Percentiles rank a stretch among this genome's conserved stretches.
Conservation (phyloP, 1,140 invertebrate species). For the Teleogryllus occipitalis region DNA sequence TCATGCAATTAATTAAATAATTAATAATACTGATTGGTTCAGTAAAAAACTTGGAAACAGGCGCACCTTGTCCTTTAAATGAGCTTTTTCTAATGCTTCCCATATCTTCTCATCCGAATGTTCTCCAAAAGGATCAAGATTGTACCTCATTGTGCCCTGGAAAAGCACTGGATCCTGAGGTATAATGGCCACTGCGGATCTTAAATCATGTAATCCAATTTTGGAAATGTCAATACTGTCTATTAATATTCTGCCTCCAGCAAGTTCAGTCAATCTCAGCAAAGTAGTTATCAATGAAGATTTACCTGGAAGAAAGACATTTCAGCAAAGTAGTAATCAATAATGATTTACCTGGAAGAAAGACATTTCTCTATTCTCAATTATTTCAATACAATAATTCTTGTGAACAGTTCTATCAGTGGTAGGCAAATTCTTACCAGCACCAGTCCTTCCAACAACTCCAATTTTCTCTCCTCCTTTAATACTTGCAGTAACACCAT, state of each 20-base stretch:
- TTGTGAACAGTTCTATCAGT: background rate
- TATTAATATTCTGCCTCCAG: slow-evolving; percentile 28
- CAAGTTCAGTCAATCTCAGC: slow-evolving; percentile 40
- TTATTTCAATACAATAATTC: too few relatives aligned
- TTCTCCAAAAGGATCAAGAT: slow-evolving; percentile 49
- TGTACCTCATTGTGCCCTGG: slow-evolving; percentile 46
- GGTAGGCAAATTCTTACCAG: slow-evolving; percentile 32
- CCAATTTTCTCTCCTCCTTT: slow-evolving; percentile 43
- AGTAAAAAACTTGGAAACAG: background rate
- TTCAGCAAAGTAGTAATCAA: slow-evolving; percentile 35
- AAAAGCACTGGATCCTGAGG: slow-evolving; percentile 43
- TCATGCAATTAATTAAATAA: background rate
- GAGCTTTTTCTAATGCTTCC: slow-evolving; percentile 41
- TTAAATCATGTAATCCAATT: slow-evolving; percentile 39
- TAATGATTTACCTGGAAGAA: slow-evolving; percentile 38
- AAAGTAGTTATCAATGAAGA: slow-evolving; percentile 41
- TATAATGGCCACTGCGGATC: slow-evolving; percentile 37
- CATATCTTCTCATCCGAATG: slow-evolving; percentile 45
- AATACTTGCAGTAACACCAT: slow-evolving; percentile 37
- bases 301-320: slow-evolving; percentile 31
- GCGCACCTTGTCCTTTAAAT: slow-evolving; percentile 33
- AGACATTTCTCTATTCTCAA: too few relatives aligned
- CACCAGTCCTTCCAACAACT: slow-evolving; percentile 45
- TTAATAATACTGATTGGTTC: background rate
- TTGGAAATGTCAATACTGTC: slow-evolving; percentile 34